A percentile compares a stretch with the other conserved stretches of the same genome.
phyloP scores from a whole-genome alignment of 2,797 vertebrate genomes.

The Myiothlypis chrysogaster region DNA sequence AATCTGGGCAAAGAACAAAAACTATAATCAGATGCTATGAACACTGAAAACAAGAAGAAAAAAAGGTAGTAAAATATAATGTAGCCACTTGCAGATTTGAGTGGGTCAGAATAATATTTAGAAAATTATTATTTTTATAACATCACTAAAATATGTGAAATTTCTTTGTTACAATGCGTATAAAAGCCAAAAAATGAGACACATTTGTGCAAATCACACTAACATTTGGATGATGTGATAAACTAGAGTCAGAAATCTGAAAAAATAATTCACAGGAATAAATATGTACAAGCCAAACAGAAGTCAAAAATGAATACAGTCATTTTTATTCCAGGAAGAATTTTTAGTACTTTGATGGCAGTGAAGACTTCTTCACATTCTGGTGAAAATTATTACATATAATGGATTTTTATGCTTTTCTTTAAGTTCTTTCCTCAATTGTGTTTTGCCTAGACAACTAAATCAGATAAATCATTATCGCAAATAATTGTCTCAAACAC shows the following conservation, averaged over 20 bases:
- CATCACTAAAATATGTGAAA: not conserved
- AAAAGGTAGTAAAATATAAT: not conserved
- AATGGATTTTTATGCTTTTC: not conserved
- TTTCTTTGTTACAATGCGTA: not conserved
- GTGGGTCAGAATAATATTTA: not conserved
- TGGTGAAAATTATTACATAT: not conserved
- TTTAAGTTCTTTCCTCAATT: not conserved
- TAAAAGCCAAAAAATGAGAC: not conserved
- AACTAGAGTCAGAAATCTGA: not conserved
- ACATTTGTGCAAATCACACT: not conserved
- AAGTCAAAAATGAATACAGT: not conserved
- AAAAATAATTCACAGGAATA: not conserved
- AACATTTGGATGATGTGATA: not conserved
- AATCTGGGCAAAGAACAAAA: not conserved
- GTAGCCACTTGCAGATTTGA: not conserved
- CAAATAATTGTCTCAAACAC: not conserved
- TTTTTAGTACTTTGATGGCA: not conserved
- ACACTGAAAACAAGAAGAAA: not conserved
- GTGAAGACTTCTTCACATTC: not conserved
- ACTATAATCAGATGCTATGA: not conserved
- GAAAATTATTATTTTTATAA: not conserved
- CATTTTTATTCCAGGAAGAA: not conserved
- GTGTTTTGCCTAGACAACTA: not conserved
- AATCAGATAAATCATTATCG: not conserved
- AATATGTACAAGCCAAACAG: not conserved